Base-by-base conservation (phyloP, 2,797 vertebrate genomes). In the Danio choprae region DNA sequence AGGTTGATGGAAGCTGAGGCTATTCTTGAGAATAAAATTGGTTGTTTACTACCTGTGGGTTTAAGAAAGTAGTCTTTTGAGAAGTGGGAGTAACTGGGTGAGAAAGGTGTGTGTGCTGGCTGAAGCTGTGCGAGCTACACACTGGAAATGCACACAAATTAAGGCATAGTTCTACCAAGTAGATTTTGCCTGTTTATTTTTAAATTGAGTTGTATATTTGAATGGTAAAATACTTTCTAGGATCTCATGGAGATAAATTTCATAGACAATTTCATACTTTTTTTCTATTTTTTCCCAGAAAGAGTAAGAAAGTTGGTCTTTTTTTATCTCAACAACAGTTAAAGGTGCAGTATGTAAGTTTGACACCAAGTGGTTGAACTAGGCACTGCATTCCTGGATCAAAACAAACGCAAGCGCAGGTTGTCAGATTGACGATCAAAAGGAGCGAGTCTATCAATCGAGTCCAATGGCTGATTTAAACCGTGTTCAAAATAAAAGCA, bases 11-110 rank as follows among this genome's bases (percentile, higher is more conserved):
- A 95, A 90, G 93, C 91, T 93, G 91, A 94, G 90, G 91, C 91
- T 95, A 95, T 96, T 96, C 95, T 95, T 92, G 90, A 92, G 89
- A 93, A 94, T 93, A 94, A 94, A 95, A 95, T 95, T 95, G 94
- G 90, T 94, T 96, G 94, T 96, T 96, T 96, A 96, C 93, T 92
- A 78, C 77, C 77, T 80, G 83, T 91, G 92, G 90, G 93, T 89
- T 77, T 51, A 60, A 87, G 94, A 93, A 93, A 90, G 87, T 77
- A 73, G 76, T 29, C 48, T 63, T 64, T 10, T 58, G 67, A 82
- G 67, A 83, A 71, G 43, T 46, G 63, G 43, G 50, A 81, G 77
- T 80, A 84, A 81, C 83, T 72, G 85, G 64, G 83, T 69, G 80
- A 56, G 84, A 55, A 81, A 74, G 62, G 82, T 84, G 64, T 75